Conservation (phyloP, 1,140 invertebrate species). For the Drosophila sp. region DNA sequence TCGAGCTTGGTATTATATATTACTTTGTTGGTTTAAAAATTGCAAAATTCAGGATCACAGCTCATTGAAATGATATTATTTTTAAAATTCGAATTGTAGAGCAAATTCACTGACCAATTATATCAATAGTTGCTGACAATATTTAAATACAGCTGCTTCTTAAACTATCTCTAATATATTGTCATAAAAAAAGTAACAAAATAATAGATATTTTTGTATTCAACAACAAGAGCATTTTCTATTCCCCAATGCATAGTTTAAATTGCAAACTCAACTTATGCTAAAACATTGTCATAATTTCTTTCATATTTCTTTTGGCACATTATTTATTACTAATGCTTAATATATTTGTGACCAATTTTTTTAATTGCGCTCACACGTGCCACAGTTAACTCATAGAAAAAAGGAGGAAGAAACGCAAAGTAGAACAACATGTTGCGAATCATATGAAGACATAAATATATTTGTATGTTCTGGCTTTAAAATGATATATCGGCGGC, state of each 20-base stretch:
- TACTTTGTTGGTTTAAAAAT: too few relatives aligned
- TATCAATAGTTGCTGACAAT: too few relatives aligned
- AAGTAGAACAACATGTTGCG: neutral
- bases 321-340: constrained; percentile 81
- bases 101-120: too few relatives aligned
- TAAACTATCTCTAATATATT: too few relatives aligned
- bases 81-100: too few relatives aligned
- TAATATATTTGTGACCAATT: constrained; percentile 66
- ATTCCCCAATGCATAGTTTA: neutral
- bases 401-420: neutral
- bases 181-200: too few relatives aligned
- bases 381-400: constrained; percentile 52
- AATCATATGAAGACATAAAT: constrained; percentile 23
- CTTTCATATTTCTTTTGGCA: constrained; percentile 46
- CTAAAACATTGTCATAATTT: constrained; percentile 54
- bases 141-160: too few relatives aligned
- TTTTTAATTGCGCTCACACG: constrained; percentile 79
- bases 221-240: constrained; percentile 4
- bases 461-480: constrained; percentile 46
- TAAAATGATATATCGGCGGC: constrained; percentile 70
- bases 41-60: too few relatives aligned
- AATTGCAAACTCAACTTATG: constrained; percentile 9
- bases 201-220: too few relatives aligned
- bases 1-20: too few relatives aligned
- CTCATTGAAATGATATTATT: too few relatives aligned